Base-by-base conservation (phyloP, 2,888 invertebrate species). In the Pharmacophagus antenor region DNA sequence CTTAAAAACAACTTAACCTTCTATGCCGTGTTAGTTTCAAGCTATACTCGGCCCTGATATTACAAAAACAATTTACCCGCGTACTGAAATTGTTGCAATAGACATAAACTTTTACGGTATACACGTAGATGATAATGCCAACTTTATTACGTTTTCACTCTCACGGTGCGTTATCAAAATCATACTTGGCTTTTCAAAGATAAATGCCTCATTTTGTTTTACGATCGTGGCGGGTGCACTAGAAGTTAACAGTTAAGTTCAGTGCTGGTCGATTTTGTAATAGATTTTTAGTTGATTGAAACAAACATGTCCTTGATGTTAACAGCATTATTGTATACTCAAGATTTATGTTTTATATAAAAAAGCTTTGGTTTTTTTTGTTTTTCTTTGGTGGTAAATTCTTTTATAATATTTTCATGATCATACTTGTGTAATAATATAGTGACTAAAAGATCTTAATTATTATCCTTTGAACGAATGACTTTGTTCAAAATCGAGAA, bases 61-160 rank as follows among this genome's bases (percentile, higher is more conserved):
- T 66, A 67, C 67, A 56, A 63, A 69, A 67, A 70, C 68, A 69
- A 72, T 68, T 69, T 69, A 67, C 62, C 63, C 51, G 44, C 58
- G 56, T 52, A 55, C 63, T 57, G 62, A 65, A 67, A 70, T 69
- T 67, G 70, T 69, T 65, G 68, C 70, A 67, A 69, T 69, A 67
- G 61, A 65, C 67, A 64, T 72, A 68, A 74, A 70, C 65, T 66
- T 69, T 70, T 69, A 71, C 67, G 70, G 65, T 56, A 58, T 54
- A 65, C 62, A 59, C 62, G 63, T 62, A 66, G 65, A 69, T 68
- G 68, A 72, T 72, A 70, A 72, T 67, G 66, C 57, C 60, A 56
- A 64, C 60, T 72, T 74, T 72, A 71, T 68, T 65, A 62, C 65
- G 58, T 57, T 70, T 68, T 70, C 68, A 69, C 68, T 68, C 65